Percentiles rank a stretch among this genome's conserved stretches.
These are phyloP conservation scores for Liodrosophila aerea DNA, from an alignment of 2,888 invertebrate genomes.

Conservation along the genomic window DNA sequence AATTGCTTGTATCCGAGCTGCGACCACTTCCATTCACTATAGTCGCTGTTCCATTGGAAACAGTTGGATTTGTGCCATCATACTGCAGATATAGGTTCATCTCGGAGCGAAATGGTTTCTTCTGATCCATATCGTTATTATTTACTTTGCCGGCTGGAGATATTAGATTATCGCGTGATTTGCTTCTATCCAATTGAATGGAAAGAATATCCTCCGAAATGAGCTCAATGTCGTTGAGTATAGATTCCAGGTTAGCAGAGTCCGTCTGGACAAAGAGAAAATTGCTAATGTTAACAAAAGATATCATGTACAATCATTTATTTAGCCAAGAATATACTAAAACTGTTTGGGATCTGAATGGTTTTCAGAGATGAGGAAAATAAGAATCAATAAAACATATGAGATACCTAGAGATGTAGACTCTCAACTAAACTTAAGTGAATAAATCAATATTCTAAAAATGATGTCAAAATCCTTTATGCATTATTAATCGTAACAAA, in stretches of 20 bases:
- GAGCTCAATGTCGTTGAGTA: constrained; percentile 87
- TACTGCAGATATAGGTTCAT: constrained; percentile 82
- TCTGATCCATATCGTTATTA: constrained; percentile 49
- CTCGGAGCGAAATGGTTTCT: constrained; percentile 82
- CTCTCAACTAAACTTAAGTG: no score
- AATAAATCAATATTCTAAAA: no score
- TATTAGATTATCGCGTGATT: constrained; percentile 71
- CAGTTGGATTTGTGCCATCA: constrained; percentile 77
- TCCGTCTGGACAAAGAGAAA: constrained; percentile 76
- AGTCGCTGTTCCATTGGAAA: constrained; percentile 50
- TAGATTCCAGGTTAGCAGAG: constrained; percentile 87
- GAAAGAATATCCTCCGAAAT: constrained; percentile 83
- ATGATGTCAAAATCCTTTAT: no score
- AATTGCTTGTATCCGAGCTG: constrained; percentile 30
- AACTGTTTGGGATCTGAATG: no score
- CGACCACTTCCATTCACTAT: constrained; percentile 11
- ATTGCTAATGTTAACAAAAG: no score
- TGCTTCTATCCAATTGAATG: constrained; percentile 79
- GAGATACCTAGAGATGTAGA: no score
- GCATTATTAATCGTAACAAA: no score
- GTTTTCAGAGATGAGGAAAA: no score
- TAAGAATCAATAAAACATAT: no score
- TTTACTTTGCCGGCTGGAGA: constrained; percentile 14
- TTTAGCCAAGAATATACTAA: no score
- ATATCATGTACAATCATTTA: no score